Percentiles rank a stretch among this genome's conserved stretches.
Conservation (phyloP, 2,888 invertebrate species). For the Fragum sueziense region DNA sequence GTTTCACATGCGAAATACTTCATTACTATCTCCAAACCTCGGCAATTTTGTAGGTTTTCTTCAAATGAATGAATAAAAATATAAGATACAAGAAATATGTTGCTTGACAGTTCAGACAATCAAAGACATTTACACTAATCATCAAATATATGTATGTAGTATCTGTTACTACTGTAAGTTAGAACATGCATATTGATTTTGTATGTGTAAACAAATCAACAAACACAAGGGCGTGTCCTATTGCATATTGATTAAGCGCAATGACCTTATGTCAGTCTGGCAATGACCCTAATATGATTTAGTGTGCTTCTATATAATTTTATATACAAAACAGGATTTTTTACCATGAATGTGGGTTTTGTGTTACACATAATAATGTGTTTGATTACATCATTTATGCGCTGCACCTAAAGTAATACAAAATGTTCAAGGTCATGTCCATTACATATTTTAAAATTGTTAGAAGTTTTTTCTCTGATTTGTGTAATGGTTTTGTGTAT, state of each 20-base stretch:
- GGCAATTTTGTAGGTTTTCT: no score
- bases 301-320: constrained; percentile 42
- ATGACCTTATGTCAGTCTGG: constrained; percentile 42
- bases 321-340: constrained; percentile 42
- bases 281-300: constrained; percentile 54
- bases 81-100: no score
- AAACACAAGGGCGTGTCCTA: constrained; percentile 37
- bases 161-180: no score
- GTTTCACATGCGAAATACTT: no score
- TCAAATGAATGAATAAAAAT: no score
- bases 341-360: constrained; percentile 44
- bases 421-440: constrained; percentile 38
- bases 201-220: not conserved
- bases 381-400: constrained; percentile 42
- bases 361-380: constrained; percentile 25
- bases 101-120: no score
- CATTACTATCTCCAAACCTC: no score
- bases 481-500: no score
- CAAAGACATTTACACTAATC: no score
- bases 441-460: no score
- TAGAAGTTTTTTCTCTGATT: no score
- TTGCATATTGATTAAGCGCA: constrained; percentile 39
- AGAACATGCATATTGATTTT: not conserved
- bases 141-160: no score
- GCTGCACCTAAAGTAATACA: constrained; percentile 49